These are phyloP conservation scores for Drosophila prolongata DNA, from an alignment of 2,888 invertebrate genomes.

Conservation along the genomic window DNA sequence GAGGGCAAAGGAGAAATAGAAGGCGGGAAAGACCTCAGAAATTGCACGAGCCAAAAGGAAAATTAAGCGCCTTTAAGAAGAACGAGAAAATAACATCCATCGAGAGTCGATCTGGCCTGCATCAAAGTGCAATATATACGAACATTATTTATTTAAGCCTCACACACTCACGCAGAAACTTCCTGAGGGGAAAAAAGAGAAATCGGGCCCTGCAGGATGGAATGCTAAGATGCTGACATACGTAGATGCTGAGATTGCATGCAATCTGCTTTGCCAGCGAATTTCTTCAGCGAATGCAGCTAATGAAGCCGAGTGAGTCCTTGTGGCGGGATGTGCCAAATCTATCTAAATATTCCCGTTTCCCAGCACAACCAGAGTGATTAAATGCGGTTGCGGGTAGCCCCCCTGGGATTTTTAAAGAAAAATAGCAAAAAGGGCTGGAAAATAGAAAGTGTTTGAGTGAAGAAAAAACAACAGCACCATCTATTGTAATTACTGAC, in stretches of 20 bases:
- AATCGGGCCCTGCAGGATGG: constrained; percentile 25
- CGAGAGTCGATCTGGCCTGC: constrained; percentile 52
- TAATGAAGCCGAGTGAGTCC: constrained; percentile 64
- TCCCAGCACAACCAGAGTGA: constrained; percentile 27
- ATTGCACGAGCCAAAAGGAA: constrained; percentile 11
- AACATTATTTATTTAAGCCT: constrained; percentile 76
- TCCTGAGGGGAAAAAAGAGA: constrained; percentile 18
- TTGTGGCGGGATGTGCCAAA: constrained; percentile 22
- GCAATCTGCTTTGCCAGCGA: constrained; percentile 75
- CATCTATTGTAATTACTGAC: constrained; percentile 60
- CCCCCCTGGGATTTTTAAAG: background rate
- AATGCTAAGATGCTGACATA: constrained; percentile 39
- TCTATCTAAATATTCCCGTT: constrained; percentile 39
- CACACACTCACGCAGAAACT: constrained; percentile 16
- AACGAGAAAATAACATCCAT: constrained; percentile 32
- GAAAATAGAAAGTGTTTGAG: constrained; percentile 55
- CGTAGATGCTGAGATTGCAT: constrained; percentile 70
- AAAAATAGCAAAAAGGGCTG: constrained; percentile 14
- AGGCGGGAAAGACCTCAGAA: constrained; percentile 5
- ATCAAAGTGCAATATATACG: constrained; percentile 62
- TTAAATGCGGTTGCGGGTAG: constrained; percentile 20
- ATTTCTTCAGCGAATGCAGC: constrained; percentile 66
- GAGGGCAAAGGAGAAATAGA: constrained; percentile 2
- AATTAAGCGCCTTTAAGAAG: constrained; percentile 35
- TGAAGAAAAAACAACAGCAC: constrained; percentile 40